Conservation (phyloP, 2,888 invertebrate genomes). For the Ypsolopha scabrella region DNA sequence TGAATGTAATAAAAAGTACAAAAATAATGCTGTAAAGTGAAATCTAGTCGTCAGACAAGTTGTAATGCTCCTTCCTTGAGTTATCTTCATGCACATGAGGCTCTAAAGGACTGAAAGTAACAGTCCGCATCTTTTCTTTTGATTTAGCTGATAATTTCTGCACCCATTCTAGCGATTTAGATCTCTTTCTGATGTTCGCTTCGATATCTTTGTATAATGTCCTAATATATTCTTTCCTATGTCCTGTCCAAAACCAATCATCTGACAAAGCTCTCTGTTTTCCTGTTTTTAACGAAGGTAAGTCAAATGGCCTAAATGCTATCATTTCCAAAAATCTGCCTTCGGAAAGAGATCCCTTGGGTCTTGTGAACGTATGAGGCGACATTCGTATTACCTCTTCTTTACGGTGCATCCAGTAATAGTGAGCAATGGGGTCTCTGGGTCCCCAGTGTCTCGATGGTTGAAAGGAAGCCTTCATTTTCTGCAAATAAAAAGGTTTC, state of each 20-base stretch:
- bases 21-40: too few relatives aligned
- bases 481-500: constrained; percentile 29
- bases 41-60: too few relatives aligned
- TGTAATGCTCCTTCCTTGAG: too few relatives aligned
- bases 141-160: background rate
- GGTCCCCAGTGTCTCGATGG: constrained; percentile 60
- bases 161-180: constrained; percentile 38
- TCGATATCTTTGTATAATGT: constrained; percentile 12
- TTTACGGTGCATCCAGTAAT: constrained; percentile 50
- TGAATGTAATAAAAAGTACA: too few relatives aligned
- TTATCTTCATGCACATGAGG: too few relatives aligned
- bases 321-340: background rate
- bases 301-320: background rate
- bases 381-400: constrained; percentile 23
- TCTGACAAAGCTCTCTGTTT: constrained; percentile 46
- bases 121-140: background rate
- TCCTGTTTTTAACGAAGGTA: background rate
- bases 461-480: constrained; percentile 45
- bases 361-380: background rate
- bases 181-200: constrained; percentile 13
- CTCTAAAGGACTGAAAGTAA: too few relatives aligned
- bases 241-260: constrained; percentile 37
- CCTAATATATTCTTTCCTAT: constrained; percentile 26
- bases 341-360: background rate
- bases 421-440: constrained; percentile 52